Conservation (phyloP, 2,888 invertebrate species). For the Helleia helle region DNA sequence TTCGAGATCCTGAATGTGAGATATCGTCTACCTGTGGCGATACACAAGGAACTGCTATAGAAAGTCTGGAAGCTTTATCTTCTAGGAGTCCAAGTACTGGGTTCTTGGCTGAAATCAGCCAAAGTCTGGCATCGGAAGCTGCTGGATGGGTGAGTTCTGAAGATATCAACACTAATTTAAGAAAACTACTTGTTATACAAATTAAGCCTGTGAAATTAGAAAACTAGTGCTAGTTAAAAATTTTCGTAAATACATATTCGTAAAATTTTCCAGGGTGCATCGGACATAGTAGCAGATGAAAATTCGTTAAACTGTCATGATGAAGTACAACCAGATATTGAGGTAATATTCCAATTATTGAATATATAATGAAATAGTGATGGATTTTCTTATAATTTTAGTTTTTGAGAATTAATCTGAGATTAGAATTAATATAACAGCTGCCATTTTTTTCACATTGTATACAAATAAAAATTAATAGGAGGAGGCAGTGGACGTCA, state of each 20-base stretch:
- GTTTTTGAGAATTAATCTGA: too few species aligned
- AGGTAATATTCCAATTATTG: too few species aligned
- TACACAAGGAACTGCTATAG: slow-evolving; percentile 59
- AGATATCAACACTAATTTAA: too few species aligned
- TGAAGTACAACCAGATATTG: slow-evolving; percentile 33
- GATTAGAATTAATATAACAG: too few species aligned
- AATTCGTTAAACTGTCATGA: slow-evolving; percentile 46
- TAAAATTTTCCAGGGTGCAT: slow-evolving; percentile 36
- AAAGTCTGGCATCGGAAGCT: slow-evolving; percentile 52
- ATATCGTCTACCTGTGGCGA: slow-evolving; percentile 54
- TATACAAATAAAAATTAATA: slow-evolving; percentile 23
- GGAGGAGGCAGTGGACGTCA: slow-evolving; percentile 61
- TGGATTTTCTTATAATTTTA: too few species aligned
- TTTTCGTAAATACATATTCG: too few species aligned
- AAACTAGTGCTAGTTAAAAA: too few species aligned
- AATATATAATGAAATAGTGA: too few species aligned
- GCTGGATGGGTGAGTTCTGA: slow-evolving; percentile 53
- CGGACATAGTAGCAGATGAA: slow-evolving; percentile 44
- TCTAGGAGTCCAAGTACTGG: slow-evolving; percentile 61
- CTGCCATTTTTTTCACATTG: not conserved
- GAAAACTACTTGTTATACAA: too few species aligned
- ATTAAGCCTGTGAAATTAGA: not conserved
- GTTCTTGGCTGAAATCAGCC: slow-evolving; percentile 66
- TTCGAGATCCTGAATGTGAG: slow-evolving; percentile 55
- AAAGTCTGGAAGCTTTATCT: slow-evolving; percentile 66